phyloP scores from a whole-genome alignment of 2,888 invertebrate species.

The Doris montereyensis region DNA sequence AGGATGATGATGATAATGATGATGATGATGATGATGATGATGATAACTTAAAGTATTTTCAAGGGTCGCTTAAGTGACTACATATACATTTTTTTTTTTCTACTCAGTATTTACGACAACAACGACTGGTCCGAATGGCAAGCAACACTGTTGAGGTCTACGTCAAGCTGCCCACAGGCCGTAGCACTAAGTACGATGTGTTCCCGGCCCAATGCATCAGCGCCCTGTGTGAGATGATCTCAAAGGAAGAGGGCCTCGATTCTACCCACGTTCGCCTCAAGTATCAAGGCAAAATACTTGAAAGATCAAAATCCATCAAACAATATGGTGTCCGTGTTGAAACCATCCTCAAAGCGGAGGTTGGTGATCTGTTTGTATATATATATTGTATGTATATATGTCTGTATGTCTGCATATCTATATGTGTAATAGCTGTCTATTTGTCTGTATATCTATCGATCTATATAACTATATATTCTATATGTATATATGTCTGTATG shows the following conservation, averaged over 20 bases:
- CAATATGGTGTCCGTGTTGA: constrained; percentile 62
- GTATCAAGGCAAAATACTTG: constrained; percentile 65
- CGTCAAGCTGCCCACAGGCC: constrained; percentile 59
- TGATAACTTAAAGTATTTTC: no score
- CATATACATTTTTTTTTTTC: no score
- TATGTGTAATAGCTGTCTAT: background rate
- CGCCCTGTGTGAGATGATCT: constrained; percentile 49
- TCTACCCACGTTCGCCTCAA: constrained; percentile 54
- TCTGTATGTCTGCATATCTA: no score
- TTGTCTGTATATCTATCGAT: background rate
- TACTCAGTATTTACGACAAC: no score
- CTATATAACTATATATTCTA: no score
- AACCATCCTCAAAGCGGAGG: constrained; percentile 67
- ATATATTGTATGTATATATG: no score
- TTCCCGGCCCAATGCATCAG: constrained; percentile 46
- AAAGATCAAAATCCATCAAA: constrained; percentile 52
- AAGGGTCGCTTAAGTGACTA: no score
- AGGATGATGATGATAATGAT: no score
- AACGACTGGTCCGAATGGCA: no score
- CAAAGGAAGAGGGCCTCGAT: constrained; percentile 51
- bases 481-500: no score
- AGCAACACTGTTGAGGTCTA: constrained; percentile 53
- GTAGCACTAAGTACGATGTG: constrained; percentile 52
- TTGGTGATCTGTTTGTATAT: no score
- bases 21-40: no score